Evolutionary conservation across 2,888 invertebrate species (phyloP).

Genomic region (Athetis lepigone): DNA sequence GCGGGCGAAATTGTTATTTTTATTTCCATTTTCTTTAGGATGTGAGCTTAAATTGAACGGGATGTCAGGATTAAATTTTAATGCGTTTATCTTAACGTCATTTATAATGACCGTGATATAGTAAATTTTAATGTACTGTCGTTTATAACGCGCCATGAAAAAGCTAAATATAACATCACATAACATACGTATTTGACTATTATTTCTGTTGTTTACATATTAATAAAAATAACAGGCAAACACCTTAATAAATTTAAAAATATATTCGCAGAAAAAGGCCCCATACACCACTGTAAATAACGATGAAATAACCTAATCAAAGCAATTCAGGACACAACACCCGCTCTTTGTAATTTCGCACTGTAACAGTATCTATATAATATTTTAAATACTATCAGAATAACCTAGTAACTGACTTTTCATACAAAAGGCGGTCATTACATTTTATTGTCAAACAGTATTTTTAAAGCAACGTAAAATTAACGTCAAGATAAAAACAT

Average conservation of each 20-base stretch:
- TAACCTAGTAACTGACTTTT: conserved; percentile 7
- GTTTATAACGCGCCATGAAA: too few species aligned
- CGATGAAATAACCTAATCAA: background rate
- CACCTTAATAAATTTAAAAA: background rate
- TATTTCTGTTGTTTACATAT: too few species aligned
- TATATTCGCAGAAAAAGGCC: too few species aligned
- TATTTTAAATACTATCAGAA: conserved; percentile 20
- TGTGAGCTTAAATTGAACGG: conserved; percentile 36
- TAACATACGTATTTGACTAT: too few species aligned
- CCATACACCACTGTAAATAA: background rate
- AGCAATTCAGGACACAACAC: background rate
- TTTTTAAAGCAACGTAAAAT: conserved; percentile 37
- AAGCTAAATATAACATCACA: too few species aligned
- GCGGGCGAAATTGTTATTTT: conserved; percentile 59
- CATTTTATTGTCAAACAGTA: conserved; percentile 50
- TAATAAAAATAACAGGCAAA: background rate
- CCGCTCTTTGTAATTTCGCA: background rate
- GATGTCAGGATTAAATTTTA: conserved; percentile 23
- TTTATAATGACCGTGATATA: too few species aligned
- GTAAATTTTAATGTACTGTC: too few species aligned
- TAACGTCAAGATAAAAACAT: conserved; percentile 50
- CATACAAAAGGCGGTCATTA: conserved; percentile 33
- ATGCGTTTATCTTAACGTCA: conserved; percentile 9
- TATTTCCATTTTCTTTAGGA: conserved; percentile 39
- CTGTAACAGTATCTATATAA: background rate